Percentiles rank a stretch among this genome's conserved stretches.
Conservation (phyloP, 2,888 invertebrate species). For the Polyploca ridens region DNA sequence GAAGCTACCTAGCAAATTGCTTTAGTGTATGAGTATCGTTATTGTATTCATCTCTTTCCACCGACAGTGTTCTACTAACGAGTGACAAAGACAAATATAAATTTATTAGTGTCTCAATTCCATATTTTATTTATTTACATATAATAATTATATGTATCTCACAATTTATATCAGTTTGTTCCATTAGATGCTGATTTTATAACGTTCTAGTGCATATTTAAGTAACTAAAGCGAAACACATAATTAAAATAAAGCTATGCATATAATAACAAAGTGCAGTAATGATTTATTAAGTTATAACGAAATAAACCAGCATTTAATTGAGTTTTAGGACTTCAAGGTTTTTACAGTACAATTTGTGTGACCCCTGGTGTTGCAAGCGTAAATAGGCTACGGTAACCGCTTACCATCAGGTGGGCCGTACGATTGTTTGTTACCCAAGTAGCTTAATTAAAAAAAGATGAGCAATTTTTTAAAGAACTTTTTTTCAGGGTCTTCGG, state of each 20-base stretch:
- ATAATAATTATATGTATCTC: slow-evolving; percentile 15
- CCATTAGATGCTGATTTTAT: slow-evolving; percentile 30
- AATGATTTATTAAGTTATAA: neutral
- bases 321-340: slow-evolving; percentile 2
- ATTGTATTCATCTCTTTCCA: neutral
- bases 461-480: too few species aligned
- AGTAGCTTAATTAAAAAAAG: too few species aligned
- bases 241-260: neutral
- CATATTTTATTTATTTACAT: slow-evolving; percentile 33
- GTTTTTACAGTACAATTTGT: neutral
- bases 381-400: too few species aligned
- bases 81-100: neutral
- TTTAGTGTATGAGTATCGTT: neutral
- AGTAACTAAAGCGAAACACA: neutral
- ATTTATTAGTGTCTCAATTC: neutral
- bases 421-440: too few species aligned
- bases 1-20: neutral
- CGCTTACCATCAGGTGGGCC: too few species aligned
- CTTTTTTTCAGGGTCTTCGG: too few species aligned
- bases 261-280: neutral
- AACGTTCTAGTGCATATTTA: neutral
- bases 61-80: neutral
- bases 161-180: slow-evolving; percentile 21
- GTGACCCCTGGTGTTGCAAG: too few species aligned
- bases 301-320: slow-evolving; percentile 8